These are phyloP conservation scores for Amblyjoppa proteus DNA, from an alignment of 2,888 invertebrate genomes.

Conservation along the genomic window DNA sequence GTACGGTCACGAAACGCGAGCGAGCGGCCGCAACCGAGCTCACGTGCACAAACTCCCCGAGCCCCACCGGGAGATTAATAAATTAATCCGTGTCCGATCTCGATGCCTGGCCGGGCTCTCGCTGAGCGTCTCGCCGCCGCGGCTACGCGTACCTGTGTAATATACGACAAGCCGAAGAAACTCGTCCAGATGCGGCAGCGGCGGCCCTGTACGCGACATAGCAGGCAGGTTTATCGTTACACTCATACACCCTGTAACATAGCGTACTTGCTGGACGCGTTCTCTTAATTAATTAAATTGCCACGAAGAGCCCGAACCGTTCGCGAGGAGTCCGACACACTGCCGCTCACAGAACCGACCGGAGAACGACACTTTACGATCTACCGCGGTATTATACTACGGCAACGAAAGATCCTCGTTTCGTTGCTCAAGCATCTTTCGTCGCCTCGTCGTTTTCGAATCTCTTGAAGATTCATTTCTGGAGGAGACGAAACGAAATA, in stretches of 20 bases:
- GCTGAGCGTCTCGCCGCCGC: neutral
- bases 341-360: constrained; percentile 2
- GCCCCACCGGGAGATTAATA: constrained; percentile 57
- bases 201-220: neutral
- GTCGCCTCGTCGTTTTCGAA: neutral
- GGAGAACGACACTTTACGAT: constrained; percentile 56
- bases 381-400: constrained; percentile 50
- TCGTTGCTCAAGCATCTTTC: constrained; percentile 25
- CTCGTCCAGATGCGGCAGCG: constrained; percentile 57
- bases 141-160: neutral
- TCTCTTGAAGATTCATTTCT: neutral
- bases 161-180: constrained; percentile 53
- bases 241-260: constrained; percentile 46
- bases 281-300: constrained; percentile 69
- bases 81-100: constrained; percentile 68
- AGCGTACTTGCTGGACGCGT: constrained; percentile 44
- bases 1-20: constrained; percentile 45
- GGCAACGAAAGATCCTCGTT: constrained; percentile 51
- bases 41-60: constrained; percentile 20
- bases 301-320: constrained; percentile 64
- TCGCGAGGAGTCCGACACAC: constrained; percentile 44
- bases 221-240: constrained; percentile 60
- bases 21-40: constrained; percentile 30
- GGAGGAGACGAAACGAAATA: neutral
- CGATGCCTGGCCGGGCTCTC: constrained; percentile 40